Evolutionary conservation across 2,888 invertebrate genomes (phyloP).

Genomic region (Hemithea aestivaria): DNA sequence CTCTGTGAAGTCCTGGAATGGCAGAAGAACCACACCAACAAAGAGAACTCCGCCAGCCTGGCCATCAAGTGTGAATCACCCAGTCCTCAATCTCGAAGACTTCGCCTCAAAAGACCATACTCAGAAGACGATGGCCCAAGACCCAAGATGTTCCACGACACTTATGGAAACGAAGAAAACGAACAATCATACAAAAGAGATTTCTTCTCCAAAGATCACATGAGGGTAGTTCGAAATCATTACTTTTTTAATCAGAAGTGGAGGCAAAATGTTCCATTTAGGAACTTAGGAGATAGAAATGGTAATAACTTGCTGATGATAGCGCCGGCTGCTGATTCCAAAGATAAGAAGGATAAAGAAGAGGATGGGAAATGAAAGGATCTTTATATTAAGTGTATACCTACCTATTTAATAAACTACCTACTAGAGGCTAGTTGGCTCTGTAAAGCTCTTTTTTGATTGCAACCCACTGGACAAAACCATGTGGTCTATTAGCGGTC

Average conservation of each 20-base stretch:
- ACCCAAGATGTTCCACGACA: conserved; percentile 46
- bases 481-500: too few species aligned
- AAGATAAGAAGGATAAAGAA: conserved; percentile 36
- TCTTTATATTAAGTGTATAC: neutral
- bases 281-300: conserved; percentile 76
- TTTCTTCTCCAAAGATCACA: conserved; percentile 59
- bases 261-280: conserved; percentile 69
- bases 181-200: conserved; percentile 57
- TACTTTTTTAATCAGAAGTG: conserved; percentile 62
- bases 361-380: conserved; percentile 31
- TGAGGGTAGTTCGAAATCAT: conserved; percentile 58
- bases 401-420: too few species aligned
- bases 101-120: conserved; percentile 56
- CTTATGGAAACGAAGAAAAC: conserved; percentile 64
- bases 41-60: conserved; percentile 62
- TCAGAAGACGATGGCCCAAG: conserved; percentile 52
- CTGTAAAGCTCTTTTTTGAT: too few species aligned
- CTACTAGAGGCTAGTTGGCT: too few species aligned
- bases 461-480: too few species aligned
- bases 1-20: conserved; percentile 93
- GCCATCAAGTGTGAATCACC: conserved; percentile 78
- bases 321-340: conserved; percentile 71
- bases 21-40: conserved; percentile 83
- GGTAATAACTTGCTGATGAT: conserved; percentile 85
- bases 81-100: conserved; percentile 55